These are phyloP conservation scores for Microplitis demolitor DNA, from an alignment of 1,140 invertebrate genomes.

Conservation along the genomic window DNA sequence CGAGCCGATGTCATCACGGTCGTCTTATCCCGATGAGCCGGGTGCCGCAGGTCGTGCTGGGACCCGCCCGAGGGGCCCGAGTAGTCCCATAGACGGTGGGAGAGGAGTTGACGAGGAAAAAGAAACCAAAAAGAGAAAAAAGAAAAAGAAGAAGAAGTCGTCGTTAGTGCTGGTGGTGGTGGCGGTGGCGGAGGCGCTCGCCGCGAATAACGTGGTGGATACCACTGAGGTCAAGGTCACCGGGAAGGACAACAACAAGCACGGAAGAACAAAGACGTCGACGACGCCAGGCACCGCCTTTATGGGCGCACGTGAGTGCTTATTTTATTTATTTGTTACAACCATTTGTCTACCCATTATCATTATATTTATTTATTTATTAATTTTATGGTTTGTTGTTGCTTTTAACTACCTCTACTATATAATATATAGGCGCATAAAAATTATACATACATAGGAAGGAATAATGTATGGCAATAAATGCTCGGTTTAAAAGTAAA, in stretches of 20 bases:
- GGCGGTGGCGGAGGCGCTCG: not conserved
- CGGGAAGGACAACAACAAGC: conserved; percentile 13
- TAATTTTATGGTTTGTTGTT: too few relatives aligned
- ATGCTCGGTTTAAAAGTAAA: too few relatives aligned
- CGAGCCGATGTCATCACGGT: conserved; percentile 56
- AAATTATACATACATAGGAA: too few relatives aligned
- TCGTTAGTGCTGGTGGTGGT: too few relatives aligned
- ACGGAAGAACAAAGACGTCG: conserved; percentile 21
- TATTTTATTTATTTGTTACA: not conserved
- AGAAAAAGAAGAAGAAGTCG: conserved; percentile 24
- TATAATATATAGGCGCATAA: too few relatives aligned
- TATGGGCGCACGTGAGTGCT: conserved; percentile 56
- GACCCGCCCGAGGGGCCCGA: conserved; percentile 40
- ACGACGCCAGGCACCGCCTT: conserved; percentile 47
- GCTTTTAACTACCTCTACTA: too few relatives aligned
- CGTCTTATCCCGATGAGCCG: conserved; percentile 47
- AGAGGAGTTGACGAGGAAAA: conserved; percentile 33
- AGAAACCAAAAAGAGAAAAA: conserved; percentile 29
- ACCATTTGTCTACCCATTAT: not conserved
- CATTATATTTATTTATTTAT: too few relatives aligned
- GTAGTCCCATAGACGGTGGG: conserved; percentile 21
- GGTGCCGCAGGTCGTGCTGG: conserved; percentile 45
- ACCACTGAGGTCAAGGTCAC: conserved; percentile 29
- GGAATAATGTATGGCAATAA: too few relatives aligned
- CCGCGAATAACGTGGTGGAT: too few relatives aligned